Percentiles rank a stretch among this genome's conserved stretches.
phyloP scores from a whole-genome alignment of 2,888 invertebrate species.

The Sinhomidia bicolor region DNA sequence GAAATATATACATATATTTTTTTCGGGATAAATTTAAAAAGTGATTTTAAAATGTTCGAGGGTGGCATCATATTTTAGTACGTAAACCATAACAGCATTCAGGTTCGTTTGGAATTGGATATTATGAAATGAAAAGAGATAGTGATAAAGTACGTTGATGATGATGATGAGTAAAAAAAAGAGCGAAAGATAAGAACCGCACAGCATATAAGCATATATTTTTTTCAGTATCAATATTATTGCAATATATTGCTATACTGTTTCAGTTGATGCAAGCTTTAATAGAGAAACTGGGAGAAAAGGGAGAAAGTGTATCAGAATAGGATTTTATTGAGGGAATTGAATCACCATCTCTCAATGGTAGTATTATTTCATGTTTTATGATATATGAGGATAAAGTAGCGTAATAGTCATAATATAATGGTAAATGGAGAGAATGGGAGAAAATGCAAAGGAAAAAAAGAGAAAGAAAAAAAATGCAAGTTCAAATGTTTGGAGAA shows the following conservation, averaged over 20 bases:
- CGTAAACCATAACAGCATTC: too few species aligned
- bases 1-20: too few species aligned
- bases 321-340: conserved; percentile 51
- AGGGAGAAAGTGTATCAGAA: background rate
- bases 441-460: background rate
- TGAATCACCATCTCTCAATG: conserved; percentile 40
- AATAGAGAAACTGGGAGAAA: background rate
- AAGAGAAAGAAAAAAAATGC: background rate
- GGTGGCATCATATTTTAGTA: too few species aligned
- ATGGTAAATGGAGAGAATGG: background rate
- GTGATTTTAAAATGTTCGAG: too few species aligned
- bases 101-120: background rate
- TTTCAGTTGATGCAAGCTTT: background rate
- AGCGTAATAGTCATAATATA: background rate
- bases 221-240: background rate
- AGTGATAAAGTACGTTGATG: background rate
- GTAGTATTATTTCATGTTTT: conserved; percentile 47
- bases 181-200: background rate
- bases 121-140: background rate
- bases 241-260: background rate
- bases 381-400: conserved; percentile 34
- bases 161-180: too few species aligned
- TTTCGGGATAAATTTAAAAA: too few species aligned
- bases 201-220: background rate
- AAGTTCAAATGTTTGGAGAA: conserved; percentile 6